Percentiles rank a stretch among this genome's conserved stretches.
Evolutionary conservation across 2,113 vertebrate species (phyloP).

Genomic region (Lamprotornis superbus): DNA sequence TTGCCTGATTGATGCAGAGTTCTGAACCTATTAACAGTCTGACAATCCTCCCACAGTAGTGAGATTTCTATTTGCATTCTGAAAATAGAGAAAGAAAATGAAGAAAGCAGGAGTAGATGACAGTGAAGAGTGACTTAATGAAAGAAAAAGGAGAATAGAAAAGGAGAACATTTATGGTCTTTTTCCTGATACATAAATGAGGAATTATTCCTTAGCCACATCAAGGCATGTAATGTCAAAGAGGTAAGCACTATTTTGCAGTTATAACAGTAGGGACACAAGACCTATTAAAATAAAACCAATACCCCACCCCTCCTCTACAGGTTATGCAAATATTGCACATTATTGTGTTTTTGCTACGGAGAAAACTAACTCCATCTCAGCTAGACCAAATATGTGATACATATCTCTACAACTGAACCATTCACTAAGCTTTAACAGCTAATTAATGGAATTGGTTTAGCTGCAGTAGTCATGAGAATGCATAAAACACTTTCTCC

Average conservation of each 20-base stretch:
- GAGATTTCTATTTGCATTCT: not conserved
- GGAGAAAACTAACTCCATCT: not conserved
- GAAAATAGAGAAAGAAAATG: not conserved
- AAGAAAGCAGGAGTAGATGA: not conserved
- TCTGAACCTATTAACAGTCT: not conserved
- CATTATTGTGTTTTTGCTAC: not conserved
- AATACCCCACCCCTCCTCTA: fast-evolving
- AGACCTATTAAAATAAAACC: not conserved
- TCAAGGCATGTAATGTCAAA: not conserved
- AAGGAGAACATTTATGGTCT: not conserved
- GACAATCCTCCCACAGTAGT: not conserved
- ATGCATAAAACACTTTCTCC: not conserved
- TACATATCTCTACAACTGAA: not conserved
- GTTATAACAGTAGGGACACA: not conserved
- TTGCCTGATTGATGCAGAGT: not conserved
- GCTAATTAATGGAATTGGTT: not conserved
- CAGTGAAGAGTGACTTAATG: not conserved
- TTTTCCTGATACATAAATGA: not conserved
- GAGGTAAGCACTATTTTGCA: not conserved
- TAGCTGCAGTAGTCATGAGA: not conserved
- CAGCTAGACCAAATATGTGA: not conserved
- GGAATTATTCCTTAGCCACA: not conserved
- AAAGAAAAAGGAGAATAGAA: not conserved
- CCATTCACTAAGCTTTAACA: not conserved
- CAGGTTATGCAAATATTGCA: not conserved